phyloP scores from a whole-genome alignment of 37 sponge, comb jelly and placozoan species.

The Mnemiopsis leidyi region DNA sequence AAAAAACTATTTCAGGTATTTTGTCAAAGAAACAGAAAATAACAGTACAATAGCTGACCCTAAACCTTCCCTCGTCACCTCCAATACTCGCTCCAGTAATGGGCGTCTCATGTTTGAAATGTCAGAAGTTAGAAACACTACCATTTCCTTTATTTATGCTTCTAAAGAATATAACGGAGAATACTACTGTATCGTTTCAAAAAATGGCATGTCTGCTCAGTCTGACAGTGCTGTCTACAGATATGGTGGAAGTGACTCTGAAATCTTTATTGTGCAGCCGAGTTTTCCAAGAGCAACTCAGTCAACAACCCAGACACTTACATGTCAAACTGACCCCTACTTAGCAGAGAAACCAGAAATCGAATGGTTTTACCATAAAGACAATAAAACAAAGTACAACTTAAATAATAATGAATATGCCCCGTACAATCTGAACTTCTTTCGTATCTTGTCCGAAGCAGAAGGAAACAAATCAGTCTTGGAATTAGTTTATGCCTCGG shows the following conservation, averaged over 20 bases:
- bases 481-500: background rate
- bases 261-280: background rate
- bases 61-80: background rate
- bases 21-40: slow-evolving; percentile 1
- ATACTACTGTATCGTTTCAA: slow-evolving; percentile 14
- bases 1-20: background rate
- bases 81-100: slow-evolving; percentile 5
- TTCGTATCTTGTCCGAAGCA: background rate
- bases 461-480: background rate
- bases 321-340: slow-evolving; percentile 16
- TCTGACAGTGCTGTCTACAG: background rate
- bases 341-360: background rate
- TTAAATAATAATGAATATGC: slow-evolving; percentile 11
- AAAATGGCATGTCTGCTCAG: background rate
- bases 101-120: slow-evolving; percentile 57
- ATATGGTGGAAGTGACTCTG: slow-evolving; percentile 55
- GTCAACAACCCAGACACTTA: background rate
- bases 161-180: slow-evolving; percentile 33
- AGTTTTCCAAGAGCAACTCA: background rate
- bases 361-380: slow-evolving; percentile 20
- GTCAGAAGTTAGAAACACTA: background rate
- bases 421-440: slow-evolving; percentile 5
- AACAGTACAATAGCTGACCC: background rate
- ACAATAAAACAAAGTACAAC: slow-evolving; percentile 18
- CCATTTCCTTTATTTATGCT: background rate